Evolutionary conservation across 2,888 invertebrate genomes (phyloP), one percentile per base, ranked within the genome.

Genomic region (Encarsia formosa): DNA sequence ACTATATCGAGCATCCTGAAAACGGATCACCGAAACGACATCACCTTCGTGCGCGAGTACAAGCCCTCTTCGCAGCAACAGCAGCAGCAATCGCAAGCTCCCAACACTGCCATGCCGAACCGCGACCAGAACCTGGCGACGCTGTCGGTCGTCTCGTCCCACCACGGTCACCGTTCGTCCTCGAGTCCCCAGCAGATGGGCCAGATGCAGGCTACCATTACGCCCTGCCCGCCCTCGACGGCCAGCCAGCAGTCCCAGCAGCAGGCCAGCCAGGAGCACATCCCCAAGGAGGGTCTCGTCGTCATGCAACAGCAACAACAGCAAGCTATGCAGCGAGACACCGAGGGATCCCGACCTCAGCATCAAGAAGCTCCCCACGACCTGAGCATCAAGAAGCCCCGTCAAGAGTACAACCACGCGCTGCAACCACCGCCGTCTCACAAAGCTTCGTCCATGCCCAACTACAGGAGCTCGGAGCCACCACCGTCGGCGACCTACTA

Each of bases 311-410:
- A 73, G 49, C 62, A 63, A 44, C 60, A 56, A 13, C 68, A 69
- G 49, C 79, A 78, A 60, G 75, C 79, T 1, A 76, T 80, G 61
- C n/a, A n/a, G n/a, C 77, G 78, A n/a, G 78, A 82, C 26, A 77
- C 79, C 1, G 84, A 82, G 65, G 82, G 83, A 3, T 87, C 87
- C 0, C 0, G 88, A 90, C 66, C 75, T 89, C 59, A 88, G 87
- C 65, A 84, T 88, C 50, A 88, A 88, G 73, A 85, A 86, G 61
- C 84, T 85, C 2, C 71, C n/a, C 76, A 89, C 0, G 88, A 90
- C 66, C 75, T 89, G 58, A 88, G 87, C 65, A 84, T 88, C 50
- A 88, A 88, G 73, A 85, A 86, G 61, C 84, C 85, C 2, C 71
- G 84, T 60, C 76, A 77, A 34, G 73, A 73, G 22, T 74, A 73